A percentile compares a stretch with the other conserved stretches of the same genome.
Conservation (phyloP, 1,140 invertebrate species). For the Belonocnema kinseyi region DNA sequence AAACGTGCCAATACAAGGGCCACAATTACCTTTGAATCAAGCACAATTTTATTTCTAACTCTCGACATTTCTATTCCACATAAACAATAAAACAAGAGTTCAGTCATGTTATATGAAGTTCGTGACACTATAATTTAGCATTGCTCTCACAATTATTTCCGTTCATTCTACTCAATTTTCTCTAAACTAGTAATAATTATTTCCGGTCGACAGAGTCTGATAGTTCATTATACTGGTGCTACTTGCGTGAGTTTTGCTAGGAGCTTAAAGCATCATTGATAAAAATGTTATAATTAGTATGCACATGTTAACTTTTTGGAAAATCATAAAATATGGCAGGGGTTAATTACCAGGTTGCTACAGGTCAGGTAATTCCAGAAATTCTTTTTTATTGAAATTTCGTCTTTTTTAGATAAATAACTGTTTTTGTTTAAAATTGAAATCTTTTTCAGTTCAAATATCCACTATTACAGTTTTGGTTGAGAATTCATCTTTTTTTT, state of each 20-base stretch:
- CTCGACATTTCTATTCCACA: neutral
- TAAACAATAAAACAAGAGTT: neutral
- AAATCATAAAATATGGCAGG: no score
- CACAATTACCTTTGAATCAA: neutral
- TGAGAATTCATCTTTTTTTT: no score
- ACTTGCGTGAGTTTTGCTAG: neutral
- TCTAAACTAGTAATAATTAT: slow-evolving; percentile 17
- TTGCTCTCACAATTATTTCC: slow-evolving; percentile 23
- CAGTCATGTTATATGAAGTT: neutral
- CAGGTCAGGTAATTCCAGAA: no score
- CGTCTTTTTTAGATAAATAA: no score
- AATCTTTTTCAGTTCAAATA: no score
- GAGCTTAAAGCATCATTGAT: neutral
- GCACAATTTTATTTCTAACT: neutral
- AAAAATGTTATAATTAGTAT: no score
- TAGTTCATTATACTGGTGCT: neutral
- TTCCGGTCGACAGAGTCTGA: slow-evolving; percentile 6
- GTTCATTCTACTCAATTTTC: slow-evolving; percentile 18
- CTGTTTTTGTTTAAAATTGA: no score
- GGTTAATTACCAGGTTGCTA: no score
- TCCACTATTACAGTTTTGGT: no score
- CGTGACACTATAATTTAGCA: slow-evolving; percentile 18
- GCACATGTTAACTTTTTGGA: no score
- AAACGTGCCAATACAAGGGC: neutral
- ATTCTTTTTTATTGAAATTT: no score